These are phyloP conservation scores for Cavia aperea DNA, from an alignment of 2,113 vertebrate genomes.

Conservation along the genomic window DNA sequence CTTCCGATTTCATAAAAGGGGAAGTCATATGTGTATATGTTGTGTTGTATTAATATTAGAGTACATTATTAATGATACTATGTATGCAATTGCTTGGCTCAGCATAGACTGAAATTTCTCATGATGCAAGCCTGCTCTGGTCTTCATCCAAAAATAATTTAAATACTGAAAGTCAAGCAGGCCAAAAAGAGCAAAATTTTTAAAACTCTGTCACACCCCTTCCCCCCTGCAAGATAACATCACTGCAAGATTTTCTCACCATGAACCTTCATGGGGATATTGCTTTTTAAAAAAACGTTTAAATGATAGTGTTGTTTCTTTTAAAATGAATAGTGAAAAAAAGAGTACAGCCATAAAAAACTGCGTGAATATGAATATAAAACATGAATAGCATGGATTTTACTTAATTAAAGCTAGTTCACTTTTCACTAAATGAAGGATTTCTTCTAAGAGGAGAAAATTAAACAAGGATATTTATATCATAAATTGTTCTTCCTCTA, in stretches of 20 bases:
- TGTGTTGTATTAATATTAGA: neutral
- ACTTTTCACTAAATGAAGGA: neutral
- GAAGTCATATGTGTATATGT: neutral
- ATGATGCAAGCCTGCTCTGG: neutral
- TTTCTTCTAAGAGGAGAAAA: conserved; percentile 27
- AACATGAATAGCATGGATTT: conserved; percentile 40
- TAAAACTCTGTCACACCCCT: too few species aligned
- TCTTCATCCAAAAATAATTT: neutral
- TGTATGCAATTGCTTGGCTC: neutral
- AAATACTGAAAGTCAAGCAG: neutral
- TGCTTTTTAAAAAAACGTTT: neutral
- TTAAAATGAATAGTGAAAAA: conserved; percentile 31
- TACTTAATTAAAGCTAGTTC: conserved; percentile 24
- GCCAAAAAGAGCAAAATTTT: neutral
- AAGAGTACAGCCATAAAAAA: neutral
- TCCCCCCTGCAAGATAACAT: neutral
- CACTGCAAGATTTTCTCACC: neutral
- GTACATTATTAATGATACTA: neutral
- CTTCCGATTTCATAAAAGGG: neutral
- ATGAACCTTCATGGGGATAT: neutral
- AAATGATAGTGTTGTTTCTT: neutral
- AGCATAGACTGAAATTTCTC: neutral
- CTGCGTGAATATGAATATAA: neutral
- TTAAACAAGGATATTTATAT: conserved; percentile 15
- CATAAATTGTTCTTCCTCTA: neutral